Evolutionary conservation across 1,140 invertebrate genomes (phyloP).

Genomic region (Drosophila ogumai): DNA sequence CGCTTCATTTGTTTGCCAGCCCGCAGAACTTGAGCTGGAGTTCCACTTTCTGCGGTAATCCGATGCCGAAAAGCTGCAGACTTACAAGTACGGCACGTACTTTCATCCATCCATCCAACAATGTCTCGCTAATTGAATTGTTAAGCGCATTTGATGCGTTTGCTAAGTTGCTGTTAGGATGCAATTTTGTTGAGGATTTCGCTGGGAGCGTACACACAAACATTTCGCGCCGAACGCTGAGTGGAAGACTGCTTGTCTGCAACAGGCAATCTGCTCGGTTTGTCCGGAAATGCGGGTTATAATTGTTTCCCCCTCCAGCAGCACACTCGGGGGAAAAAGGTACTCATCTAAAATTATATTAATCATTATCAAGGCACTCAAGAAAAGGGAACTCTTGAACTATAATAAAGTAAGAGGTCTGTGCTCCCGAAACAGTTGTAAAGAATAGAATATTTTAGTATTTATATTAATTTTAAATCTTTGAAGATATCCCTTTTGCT

Average conservation of each 20-base stretch:
- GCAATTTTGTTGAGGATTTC: conserved; percentile 57
- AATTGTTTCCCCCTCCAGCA: conserved; percentile 50
- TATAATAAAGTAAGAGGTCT: no score
- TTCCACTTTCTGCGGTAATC: conserved; percentile 16
- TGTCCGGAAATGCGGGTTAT: conserved; percentile 59
- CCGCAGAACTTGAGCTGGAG: conserved; percentile 23
- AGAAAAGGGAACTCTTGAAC: no score
- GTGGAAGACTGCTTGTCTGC: conserved; percentile 39
- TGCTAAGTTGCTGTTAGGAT: conserved; percentile 63
- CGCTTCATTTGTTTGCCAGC: conserved; percentile 45
- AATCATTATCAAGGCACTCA: not conserved
- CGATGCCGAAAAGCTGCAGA: conserved; percentile 4
- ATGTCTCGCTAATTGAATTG: conserved; percentile 69
- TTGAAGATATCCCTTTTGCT: no score
- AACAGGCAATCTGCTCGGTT: conserved; percentile 61
- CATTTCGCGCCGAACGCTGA: conserved; percentile 18
- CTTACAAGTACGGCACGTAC: conserved; percentile 24
- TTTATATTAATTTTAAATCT: not conserved
- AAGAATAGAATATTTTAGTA: not conserved
- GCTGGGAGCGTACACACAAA: conserved; percentile 29
- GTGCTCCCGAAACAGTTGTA: no score
- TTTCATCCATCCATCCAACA: conserved; percentile 17
- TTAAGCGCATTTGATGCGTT: conserved; percentile 70
- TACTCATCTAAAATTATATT: not conserved
- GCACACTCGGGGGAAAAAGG: not conserved